Conservation (phyloP, 2,113 vertebrate genomes). For the Ailurus styani region DNA sequence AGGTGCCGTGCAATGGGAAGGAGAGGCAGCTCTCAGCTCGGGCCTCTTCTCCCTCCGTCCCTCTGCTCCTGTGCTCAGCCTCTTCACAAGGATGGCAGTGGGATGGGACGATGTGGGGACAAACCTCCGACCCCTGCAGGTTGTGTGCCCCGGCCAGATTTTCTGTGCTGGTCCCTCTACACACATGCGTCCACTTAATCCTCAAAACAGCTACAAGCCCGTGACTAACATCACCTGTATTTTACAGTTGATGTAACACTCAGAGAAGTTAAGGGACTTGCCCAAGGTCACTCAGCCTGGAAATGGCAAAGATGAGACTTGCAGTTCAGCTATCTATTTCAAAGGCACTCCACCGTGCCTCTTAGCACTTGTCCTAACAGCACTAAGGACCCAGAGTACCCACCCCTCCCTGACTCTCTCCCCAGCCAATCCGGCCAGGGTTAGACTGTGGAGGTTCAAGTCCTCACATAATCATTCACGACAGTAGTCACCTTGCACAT, state of each 20-base stretch:
- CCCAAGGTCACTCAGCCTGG: neutral
- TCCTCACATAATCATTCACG: neutral
- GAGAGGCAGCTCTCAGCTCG: neutral
- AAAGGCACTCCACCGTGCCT: neutral
- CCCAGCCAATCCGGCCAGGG: neutral
- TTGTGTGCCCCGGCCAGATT: neutral
- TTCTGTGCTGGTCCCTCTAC: neutral
- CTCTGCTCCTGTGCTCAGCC: neutral
- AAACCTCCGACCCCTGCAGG: neutral
- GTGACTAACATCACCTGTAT: neutral
- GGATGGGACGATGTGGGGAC: neutral
- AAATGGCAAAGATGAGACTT: neutral
- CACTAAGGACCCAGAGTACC: neutral
- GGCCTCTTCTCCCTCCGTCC: neutral
- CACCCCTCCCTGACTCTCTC: neutral
- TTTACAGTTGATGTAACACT: neutral
- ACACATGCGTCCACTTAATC: neutral
- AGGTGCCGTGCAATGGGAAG: accelerated
- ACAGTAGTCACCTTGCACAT: neutral
- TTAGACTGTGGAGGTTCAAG: neutral
- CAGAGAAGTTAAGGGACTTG: neutral
- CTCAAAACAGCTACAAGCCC: neutral
- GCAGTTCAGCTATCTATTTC: neutral
- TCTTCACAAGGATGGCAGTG: neutral
- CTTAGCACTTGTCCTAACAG: neutral